phyloP scores from a whole-genome alignment of 2,888 invertebrate genomes.

The Tetranychus truncatus region DNA sequence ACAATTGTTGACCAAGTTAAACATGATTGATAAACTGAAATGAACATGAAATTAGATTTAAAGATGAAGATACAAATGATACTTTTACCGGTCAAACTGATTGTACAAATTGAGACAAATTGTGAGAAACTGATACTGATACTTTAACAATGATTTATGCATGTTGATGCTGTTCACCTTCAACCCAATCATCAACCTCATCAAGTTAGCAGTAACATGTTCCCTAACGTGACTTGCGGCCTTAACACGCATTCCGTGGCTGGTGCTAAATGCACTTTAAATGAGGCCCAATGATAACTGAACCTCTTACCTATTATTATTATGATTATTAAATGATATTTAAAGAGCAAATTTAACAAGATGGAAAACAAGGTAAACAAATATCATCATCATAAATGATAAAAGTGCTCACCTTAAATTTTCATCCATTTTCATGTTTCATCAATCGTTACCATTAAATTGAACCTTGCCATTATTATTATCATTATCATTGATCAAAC shows the following conservation, averaged over 20 bases:
- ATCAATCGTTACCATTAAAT: too few species aligned
- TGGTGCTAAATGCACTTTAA: neutral
- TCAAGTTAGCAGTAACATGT: slow-evolving; percentile 10
- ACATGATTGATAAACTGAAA: too few species aligned
- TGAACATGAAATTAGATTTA: too few species aligned
- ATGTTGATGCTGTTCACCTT: neutral
- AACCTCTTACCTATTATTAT: too few species aligned
- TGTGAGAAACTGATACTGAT: neutral
- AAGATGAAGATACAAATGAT: too few species aligned
- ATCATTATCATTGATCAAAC: slow-evolving; percentile 13
- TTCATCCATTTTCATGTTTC: too few species aligned
- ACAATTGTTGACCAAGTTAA: too few species aligned
- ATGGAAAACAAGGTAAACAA: too few species aligned
- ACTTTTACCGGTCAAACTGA: neutral
- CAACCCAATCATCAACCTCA: slow-evolving; percentile 18
- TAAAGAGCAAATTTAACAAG: too few species aligned
- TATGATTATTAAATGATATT: too few species aligned
- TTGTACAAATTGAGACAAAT: neutral
- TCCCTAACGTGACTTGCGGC: neutral
- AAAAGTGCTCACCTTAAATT: too few species aligned
- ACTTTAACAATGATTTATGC: neutral
- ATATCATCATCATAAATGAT: too few species aligned
- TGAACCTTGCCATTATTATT: slow-evolving; percentile 2
- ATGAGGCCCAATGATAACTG: neutral
- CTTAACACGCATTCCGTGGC: neutral